Conservation (phyloP, 2,113 vertebrate genomes). For the Dascyllus trimaculatus region DNA sequence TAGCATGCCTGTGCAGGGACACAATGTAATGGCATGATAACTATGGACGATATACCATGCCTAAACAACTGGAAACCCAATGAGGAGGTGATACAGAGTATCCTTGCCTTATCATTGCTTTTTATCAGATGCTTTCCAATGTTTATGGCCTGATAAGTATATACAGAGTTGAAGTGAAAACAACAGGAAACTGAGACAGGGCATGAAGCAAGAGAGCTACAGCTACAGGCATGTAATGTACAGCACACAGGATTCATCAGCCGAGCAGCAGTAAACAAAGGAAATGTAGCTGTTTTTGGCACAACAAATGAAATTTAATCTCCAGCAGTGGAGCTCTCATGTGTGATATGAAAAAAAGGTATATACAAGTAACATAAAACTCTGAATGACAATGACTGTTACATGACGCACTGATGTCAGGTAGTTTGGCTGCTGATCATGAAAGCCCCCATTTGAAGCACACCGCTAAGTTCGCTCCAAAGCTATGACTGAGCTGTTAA, state of each 20-base stretch:
- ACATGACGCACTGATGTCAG: not conserved
- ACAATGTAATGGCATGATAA: conserved; percentile 58
- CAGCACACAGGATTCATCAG: not conserved
- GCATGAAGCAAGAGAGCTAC: not conserved
- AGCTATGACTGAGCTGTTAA: not conserved
- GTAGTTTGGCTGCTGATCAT: not conserved
- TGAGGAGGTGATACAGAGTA: not conserved
- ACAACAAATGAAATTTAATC: too few relatives aligned
- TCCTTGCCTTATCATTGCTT: too few relatives aligned
- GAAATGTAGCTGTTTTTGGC: too few relatives aligned
- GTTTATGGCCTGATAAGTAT: not conserved
- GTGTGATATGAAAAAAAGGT: too few relatives aligned
- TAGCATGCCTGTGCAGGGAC: conserved; percentile 70
- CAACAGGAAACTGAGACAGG: not conserved
- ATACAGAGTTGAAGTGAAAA: not conserved
- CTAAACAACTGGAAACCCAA: conserved; percentile 42
- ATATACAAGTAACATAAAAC: too few relatives aligned
- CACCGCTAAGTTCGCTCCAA: not conserved
- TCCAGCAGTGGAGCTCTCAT: too few relatives aligned
- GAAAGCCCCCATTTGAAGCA: not conserved
- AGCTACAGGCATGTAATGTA: not conserved
- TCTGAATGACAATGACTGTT: too few relatives aligned
- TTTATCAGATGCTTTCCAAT: not conserved
- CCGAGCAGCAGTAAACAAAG: not conserved
- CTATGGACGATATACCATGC: conserved; percentile 37